Percentiles rank a stretch among this genome's conserved stretches.
Evolutionary conservation across 2,797 vertebrate species (phyloP).

Genomic region (Enteromius afrohamiltoni): DNA sequence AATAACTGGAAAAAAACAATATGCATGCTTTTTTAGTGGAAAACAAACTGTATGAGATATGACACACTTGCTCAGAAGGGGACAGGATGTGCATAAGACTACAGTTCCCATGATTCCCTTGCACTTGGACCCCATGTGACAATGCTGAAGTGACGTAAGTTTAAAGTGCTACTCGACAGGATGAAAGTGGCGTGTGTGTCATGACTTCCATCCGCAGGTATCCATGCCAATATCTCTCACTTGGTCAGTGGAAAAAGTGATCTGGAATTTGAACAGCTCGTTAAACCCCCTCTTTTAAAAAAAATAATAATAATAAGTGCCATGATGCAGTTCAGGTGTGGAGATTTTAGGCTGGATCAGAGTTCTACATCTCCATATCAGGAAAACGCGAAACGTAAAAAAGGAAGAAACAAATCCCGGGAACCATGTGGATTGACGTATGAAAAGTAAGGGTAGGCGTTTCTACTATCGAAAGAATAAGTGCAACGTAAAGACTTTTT

Average conservation of each 20-base stretch:
- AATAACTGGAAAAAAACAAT: constrained; percentile 38
- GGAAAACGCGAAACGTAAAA: constrained; percentile 25
- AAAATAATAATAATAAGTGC: constrained; percentile 51
- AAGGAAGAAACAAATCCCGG: constrained; percentile 54
- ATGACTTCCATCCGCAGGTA: constrained; percentile 49
- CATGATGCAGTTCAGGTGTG: constrained; percentile 66
- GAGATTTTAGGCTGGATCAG: constrained; percentile 70
- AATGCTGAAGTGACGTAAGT: constrained; percentile 56
- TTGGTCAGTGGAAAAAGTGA: constrained; percentile 49
- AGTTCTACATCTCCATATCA: constrained; percentile 60
- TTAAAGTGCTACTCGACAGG: constrained; percentile 66
- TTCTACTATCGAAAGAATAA: constrained; percentile 69
- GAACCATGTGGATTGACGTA: constrained; percentile 65
- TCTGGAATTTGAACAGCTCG: constrained; percentile 53
- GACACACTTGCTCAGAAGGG: constrained; percentile 28
- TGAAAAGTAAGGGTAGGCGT: constrained; percentile 44
- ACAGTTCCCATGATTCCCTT: constrained; percentile 59
- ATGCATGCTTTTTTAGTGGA: constrained; percentile 32
- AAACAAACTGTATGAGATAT: constrained; percentile 17
- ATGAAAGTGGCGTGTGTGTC: constrained; percentile 50
- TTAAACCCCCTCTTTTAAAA: constrained; percentile 21
- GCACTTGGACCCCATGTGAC: constrained; percentile 54
- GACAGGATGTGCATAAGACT: constrained; percentile 60
- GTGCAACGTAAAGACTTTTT: constrained; percentile 79
- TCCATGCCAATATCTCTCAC: constrained; percentile 44